These are phyloP conservation scores for Halcyon badia DNA, from an alignment of 2,797 vertebrate species.

Conservation along the genomic window DNA sequence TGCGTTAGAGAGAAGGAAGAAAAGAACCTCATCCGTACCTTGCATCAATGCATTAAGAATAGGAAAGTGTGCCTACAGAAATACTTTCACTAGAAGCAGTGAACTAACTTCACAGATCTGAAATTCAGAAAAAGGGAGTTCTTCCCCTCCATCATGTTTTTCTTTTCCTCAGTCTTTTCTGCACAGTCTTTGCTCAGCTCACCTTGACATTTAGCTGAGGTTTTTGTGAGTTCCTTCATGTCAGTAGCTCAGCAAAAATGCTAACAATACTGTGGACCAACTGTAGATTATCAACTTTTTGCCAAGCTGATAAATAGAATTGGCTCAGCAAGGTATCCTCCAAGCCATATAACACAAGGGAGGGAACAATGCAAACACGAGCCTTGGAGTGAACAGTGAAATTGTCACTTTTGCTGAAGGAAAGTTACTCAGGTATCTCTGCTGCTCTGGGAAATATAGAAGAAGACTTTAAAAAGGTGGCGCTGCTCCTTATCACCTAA, in stretches of 20 bases:
- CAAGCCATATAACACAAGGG: neutral
- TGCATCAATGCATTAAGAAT: neutral
- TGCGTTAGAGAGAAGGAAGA: neutral
- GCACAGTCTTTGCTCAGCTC: neutral
- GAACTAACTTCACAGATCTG: neutral
- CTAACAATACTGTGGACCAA: neutral
- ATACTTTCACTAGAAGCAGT: neutral
- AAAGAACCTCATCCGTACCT: neutral
- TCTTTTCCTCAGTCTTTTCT: neutral
- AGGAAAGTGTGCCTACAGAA: neutral
- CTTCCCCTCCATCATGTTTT: neutral
- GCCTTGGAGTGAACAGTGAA: neutral
- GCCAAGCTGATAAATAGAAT: constrained; percentile 25
- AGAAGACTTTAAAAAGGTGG: neutral
- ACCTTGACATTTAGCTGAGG: neutral
- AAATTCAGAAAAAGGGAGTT: neutral
- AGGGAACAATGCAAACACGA: neutral
- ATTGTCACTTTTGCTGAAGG: neutral
- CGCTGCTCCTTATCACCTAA: neutral
- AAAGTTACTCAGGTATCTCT: neutral
- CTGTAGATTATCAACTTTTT: constrained; percentile 43
- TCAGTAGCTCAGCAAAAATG: constrained; percentile 31
- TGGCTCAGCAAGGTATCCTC: neutral
- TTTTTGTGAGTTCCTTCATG: neutral
- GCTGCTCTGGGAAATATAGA: neutral